Evolutionary conservation across 2,888 invertebrate genomes (phyloP).

Genomic region (Leucophenga montana): DNA sequence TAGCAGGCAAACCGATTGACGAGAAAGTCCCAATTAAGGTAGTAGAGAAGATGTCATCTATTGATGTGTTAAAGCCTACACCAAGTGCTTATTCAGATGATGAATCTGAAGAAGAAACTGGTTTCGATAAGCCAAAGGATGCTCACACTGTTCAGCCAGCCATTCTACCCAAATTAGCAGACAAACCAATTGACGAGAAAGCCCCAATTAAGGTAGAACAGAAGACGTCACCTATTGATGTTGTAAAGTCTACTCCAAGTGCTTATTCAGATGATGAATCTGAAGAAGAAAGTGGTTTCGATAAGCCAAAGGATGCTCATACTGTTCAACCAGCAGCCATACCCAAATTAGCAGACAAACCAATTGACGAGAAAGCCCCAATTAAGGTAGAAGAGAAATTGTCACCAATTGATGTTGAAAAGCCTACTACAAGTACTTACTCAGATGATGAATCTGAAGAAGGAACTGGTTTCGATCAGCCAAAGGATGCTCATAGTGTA

Average conservation of each 20-base stretch:
- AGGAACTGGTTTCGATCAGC: constrained; percentile 10
- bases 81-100: constrained; percentile 18
- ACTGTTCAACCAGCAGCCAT: not conserved
- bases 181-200: not conserved
- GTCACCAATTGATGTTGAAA: not conserved
- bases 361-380: constrained; percentile 26
- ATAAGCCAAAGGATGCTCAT: not conserved
- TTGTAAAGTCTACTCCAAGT: not conserved
- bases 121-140: constrained; percentile 9
- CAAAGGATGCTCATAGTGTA: constrained; percentile 3
- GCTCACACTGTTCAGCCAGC: not conserved
- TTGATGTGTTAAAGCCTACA: not conserved
- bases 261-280: not conserved
- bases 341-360: not conserved
- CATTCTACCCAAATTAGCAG: not conserved
- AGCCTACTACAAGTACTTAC: not conserved
- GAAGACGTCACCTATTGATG: not conserved
- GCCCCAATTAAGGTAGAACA: not conserved
- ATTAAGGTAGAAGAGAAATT: not conserved
- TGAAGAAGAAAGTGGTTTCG: not conserved
- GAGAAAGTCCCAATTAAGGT: constrained; percentile 6
- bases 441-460: constrained; percentile 31
- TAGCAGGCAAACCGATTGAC: constrained; percentile 9
- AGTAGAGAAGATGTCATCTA: not conserved
- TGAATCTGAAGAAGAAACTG: constrained; percentile 30